phyloP scores from a whole-genome alignment of 2,113 vertebrate species.

The Rhynchomys soricoides region DNA sequence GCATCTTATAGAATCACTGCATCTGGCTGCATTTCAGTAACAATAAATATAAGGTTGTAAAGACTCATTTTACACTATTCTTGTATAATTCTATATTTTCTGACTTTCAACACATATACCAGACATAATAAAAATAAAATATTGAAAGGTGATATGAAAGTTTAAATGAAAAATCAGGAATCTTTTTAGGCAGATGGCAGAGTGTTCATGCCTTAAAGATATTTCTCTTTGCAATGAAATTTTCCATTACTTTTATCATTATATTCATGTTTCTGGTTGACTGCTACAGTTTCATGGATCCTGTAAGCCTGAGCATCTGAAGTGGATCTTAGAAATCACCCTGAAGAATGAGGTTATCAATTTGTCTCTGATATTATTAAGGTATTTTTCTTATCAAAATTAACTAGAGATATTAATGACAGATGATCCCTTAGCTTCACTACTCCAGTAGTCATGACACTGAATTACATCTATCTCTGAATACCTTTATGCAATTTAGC shows the following conservation, averaged over 20 bases:
- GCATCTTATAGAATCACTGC: background rate
- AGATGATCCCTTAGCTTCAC: background rate
- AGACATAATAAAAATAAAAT: background rate
- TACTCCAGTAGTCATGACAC: background rate
- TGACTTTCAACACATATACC: background rate
- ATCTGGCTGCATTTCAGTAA: background rate
- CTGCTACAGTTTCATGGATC: background rate
- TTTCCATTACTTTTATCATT: background rate
- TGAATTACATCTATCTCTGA: conserved; percentile 11
- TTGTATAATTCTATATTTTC: rapidly evolving
- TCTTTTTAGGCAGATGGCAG: background rate
- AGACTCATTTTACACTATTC: background rate
- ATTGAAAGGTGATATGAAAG: background rate
- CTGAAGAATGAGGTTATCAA: conserved; percentile 33
- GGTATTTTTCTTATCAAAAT: conserved; percentile 15
- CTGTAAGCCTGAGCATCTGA: conserved; percentile 27
- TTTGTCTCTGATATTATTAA: conserved; percentile 49
- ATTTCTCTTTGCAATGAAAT: background rate
- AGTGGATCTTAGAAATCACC: background rate
- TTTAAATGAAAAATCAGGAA: background rate
- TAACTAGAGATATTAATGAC: background rate
- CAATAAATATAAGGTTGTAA: background rate
- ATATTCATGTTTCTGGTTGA: background rate
- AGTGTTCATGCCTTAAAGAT: background rate
- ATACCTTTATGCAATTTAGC: conserved; percentile 7